A percentile compares a stretch with the other conserved stretches of the same genome.
Conservation (phyloP, 2,888 invertebrate species). For the Callinectes sapidus region DNA sequence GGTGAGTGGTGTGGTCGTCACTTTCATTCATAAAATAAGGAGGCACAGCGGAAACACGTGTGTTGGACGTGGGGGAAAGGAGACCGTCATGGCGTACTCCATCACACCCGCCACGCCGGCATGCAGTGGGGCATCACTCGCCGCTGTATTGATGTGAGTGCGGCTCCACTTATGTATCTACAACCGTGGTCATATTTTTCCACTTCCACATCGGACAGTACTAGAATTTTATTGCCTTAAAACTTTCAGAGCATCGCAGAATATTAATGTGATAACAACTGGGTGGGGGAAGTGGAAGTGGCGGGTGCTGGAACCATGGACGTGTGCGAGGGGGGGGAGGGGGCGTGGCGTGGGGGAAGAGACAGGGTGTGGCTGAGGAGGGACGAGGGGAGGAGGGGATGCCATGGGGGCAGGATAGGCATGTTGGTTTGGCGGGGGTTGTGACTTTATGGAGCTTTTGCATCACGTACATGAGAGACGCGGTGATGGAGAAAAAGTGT, state of each 20-base stretch:
- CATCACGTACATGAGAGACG: background rate
- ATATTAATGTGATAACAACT: conserved; percentile 29
- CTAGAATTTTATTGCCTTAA: conserved; percentile 16
- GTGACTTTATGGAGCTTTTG: background rate
- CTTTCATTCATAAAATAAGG: background rate
- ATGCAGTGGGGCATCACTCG: background rate
- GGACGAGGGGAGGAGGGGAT: background rate
- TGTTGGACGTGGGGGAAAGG: background rate
- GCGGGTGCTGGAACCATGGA: background rate
- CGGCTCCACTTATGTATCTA: background rate
- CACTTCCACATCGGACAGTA: background rate
- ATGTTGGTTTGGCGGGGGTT: background rate
- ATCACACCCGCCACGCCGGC: background rate
- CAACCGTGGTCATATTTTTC: conserved; percentile 26
- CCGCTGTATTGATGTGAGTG: background rate
- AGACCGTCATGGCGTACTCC: background rate
- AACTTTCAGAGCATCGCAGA: conserved; percentile 33
- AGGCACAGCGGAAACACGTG: background rate
- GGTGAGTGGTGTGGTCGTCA: background rate
- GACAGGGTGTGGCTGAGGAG: background rate
- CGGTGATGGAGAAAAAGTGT: background rate
- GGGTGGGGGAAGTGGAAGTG: background rate
- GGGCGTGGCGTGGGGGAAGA: background rate
- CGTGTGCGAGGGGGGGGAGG: background rate
- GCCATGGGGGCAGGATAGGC: background rate